Evolutionary conservation across 1,140 invertebrate species (phyloP), one percentile per base, ranked within the genome.

Genomic region (Zaprionus inermis): DNA sequence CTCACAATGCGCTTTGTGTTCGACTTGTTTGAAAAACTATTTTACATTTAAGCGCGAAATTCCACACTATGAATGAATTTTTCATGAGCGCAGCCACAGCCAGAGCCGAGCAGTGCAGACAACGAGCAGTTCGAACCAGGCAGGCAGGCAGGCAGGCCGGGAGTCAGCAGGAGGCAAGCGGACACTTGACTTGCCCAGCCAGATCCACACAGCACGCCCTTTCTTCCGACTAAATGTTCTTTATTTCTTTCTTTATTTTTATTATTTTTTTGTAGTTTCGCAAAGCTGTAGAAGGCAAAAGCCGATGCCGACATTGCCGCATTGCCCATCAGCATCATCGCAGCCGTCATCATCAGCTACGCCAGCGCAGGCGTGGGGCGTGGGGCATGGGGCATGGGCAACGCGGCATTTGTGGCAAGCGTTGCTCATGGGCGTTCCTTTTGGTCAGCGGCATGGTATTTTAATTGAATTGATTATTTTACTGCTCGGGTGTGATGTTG

Each of bases 31-130:
- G 76, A 90, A 90, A 90, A 91, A 91, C 83, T 91, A 91, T 84
- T 91, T 91, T 91, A 91, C 88, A 91, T 91, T 91, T 91, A 91
- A 91, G 88, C 88, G 88, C 88, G 88, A 91, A 91, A 91, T 91
- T 91, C 88, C 88, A 91, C 88, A 90, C 88, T 90, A 91, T 88
- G 88, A 91, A 91, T 91, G 88, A 91, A 91, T 91, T 91, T 91
- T 91, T 91, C 88, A 91, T 91, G 88, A 91, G 84, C 68, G 60
- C 49, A 52, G 11, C 22, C 22, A 24, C 4, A 24, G 22, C 22
- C 34, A 36, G 34, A n/a, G 14, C 60, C 10, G 44, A 22, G 32
- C 30, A 41, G 36, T 34, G 16, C 24, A 16, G 60, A 24, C 34
- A 18, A 57, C 38, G 24, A 44, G 16, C 38, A 44, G 7, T 18